Base-by-base conservation (phyloP, 2,888 invertebrate genomes). In the Anodontia alba region DNA sequence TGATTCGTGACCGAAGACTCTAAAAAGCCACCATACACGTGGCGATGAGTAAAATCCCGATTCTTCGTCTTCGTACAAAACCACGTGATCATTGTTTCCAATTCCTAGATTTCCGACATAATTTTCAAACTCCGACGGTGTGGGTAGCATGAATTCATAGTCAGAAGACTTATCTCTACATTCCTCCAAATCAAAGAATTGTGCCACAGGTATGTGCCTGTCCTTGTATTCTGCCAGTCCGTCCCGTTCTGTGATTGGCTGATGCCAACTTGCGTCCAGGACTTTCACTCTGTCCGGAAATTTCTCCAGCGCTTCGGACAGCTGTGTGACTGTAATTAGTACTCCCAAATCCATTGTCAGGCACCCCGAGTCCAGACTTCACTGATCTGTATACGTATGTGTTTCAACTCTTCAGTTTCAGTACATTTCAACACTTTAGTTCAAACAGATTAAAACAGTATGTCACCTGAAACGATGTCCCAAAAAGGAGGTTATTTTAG, bases 141-240 rank as follows among this genome's bases (percentile, higher is more conserved):
- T 49, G 1, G 93, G 93, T 26, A 93, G 67, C 91, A 90, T 92
- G 73, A 91, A 91, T 7, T 81, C 75, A 29, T 84, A 87, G 0
- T 80, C 66, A 1, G 89, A 81, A 0, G 74, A 76, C 36, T 85
- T 85, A 70, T 93, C 91, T 51, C 87, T 80, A 78, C 93, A 93
- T 26, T 86, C 91, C 26, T 90, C 90, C 46, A 93, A 86, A 71
- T 93, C 91, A 72, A 94, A 94, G 80, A 91, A 93, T 38, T 81
- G 74, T 1, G 93, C 91, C 2, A 87, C 90, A 0, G 93, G 90
- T 38, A 94, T 92, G 73, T 93, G 93, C 20, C 87, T 83, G 33
- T 87, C 73, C 20, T 66, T 17, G 76, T 82, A 93, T 69, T 93
- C 92, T 23, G 7, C 20, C 20, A 17, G 20, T 5, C 88, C 87